Evolutionary conservation across 2,888 invertebrate genomes (phyloP), one percentile per base, ranked within the genome.

Genomic region (Stenurella melanura): DNA sequence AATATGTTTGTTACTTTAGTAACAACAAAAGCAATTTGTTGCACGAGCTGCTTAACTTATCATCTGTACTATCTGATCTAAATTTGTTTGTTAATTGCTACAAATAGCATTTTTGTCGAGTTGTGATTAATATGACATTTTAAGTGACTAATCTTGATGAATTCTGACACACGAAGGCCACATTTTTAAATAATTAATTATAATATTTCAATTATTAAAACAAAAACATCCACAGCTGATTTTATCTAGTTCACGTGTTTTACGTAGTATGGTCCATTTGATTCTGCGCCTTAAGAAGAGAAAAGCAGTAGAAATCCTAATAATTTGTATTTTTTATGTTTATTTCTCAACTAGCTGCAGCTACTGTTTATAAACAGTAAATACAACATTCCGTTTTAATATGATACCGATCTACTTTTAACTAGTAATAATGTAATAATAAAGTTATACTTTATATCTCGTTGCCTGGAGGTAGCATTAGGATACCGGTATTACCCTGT

Each of bases 401-500:
- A 57, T 73, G 77, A 77, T 77, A 77, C 71, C 68, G 67, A 77
- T 77, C 77, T 77, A 57, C 19, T 72, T 63, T 63, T 21, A 72
- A 54, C 63, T 72, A 64, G 67, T 71, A 78, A 75, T 80, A 77
- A 75, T 76, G 67, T 71, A 78, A 75, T 80, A 77, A 75, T 76
- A 60, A 73, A 70, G 75, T 68, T 70, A 79, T 79, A 75, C 64
- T 57, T 75, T 73, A 70, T 71, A 61, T 26, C 19, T 10, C 12
- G 50, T 17, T 30, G 76, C 78, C 76, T 61, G 15, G 69, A 76
- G 78, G 73, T 73, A 74, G 68, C 60, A 67, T 73, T 61, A 64
- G 73, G 77, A 78, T 81, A 81, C 78, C 79, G 80, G 78, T 79
- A 78, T 73, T 73, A 64, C 79, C 80, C 74, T 67, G 66, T 73